phyloP scores from a whole-genome alignment of 2,888 invertebrate genomes.

The Ichneumoninae sp. region DNA sequence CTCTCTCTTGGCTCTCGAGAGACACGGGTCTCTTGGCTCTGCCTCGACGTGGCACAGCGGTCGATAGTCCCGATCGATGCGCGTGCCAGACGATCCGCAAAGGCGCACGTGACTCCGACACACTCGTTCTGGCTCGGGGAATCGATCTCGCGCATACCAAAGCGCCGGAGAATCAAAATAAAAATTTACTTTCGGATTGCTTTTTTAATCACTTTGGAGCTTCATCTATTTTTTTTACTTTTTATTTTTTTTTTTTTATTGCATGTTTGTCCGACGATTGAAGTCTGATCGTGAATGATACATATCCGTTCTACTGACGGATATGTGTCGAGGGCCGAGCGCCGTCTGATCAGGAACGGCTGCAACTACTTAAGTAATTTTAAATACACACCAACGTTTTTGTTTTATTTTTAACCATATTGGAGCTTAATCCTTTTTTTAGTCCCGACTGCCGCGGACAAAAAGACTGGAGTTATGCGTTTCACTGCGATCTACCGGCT shows the following conservation, averaged over 20 bases:
- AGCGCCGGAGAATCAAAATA: background rate
- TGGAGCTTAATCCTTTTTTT: no score
- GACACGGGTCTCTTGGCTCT: background rate
- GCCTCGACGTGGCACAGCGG: conserved; percentile 19
- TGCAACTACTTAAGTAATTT: no score
- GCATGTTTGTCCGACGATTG: background rate
- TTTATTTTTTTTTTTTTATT: background rate
- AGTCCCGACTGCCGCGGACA: no score
- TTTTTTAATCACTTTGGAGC: background rate
- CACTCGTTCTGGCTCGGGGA: conserved; percentile 14
- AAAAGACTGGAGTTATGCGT: no score
- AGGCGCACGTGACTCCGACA: conserved; percentile 30
- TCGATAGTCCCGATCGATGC: conserved; percentile 45
- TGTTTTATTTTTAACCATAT: no score
- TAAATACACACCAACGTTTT: no score
- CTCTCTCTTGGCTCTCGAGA: background rate
- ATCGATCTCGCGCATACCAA: conserved; percentile 1
- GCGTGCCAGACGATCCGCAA: conserved; percentile 32
- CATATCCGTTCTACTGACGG: no score
- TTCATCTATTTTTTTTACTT: background rate
- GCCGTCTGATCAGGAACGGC: no score
- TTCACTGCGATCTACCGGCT: no score
- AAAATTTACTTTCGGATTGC: background rate
- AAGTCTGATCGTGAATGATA: no score
- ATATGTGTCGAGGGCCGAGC: no score